These are phyloP conservation scores for Vulpes ferrilata DNA, from an alignment of 2,113 vertebrate genomes.

Conservation along the genomic window DNA sequence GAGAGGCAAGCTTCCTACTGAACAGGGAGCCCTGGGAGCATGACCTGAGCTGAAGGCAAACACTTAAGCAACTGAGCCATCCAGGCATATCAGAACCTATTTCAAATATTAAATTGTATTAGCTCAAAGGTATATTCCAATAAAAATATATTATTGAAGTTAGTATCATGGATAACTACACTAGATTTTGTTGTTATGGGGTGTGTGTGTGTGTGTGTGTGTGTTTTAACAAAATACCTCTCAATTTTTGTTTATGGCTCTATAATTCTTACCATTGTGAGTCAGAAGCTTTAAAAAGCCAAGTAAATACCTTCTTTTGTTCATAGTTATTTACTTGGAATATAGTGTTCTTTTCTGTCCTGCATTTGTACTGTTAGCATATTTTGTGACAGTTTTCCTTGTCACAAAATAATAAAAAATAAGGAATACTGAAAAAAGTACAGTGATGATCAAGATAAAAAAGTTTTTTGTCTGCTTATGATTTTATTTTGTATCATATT, in stretches of 20 bases:
- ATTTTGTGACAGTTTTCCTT: background rate
- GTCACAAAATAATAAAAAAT: constrained; percentile 6
- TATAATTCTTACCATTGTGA: background rate
- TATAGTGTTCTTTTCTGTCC: background rate
- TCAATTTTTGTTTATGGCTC: constrained; percentile 5
- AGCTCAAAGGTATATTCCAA: background rate
- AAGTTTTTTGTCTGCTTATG: background rate
- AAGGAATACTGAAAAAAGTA: background rate
- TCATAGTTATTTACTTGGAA: background rate
- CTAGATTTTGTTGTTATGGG: background rate
- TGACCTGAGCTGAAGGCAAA: background rate
- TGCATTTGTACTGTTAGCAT: background rate
- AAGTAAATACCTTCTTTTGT: background rate
- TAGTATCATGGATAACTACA: background rate
- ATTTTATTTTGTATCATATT: background rate
- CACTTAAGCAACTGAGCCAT: background rate
- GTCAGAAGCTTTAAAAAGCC: background rate
- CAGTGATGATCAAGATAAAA: background rate
- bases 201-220: background rate
- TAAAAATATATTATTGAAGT: background rate
- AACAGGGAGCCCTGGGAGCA: background rate
- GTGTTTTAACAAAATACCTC: background rate
- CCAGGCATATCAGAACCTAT: background rate
- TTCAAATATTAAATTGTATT: background rate
- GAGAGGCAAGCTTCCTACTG: background rate